Evolutionary conservation across 1,140 invertebrate species (phyloP), one percentile per base, ranked within the genome.

Genomic region (Trachymyrmex septentrionalis): DNA sequence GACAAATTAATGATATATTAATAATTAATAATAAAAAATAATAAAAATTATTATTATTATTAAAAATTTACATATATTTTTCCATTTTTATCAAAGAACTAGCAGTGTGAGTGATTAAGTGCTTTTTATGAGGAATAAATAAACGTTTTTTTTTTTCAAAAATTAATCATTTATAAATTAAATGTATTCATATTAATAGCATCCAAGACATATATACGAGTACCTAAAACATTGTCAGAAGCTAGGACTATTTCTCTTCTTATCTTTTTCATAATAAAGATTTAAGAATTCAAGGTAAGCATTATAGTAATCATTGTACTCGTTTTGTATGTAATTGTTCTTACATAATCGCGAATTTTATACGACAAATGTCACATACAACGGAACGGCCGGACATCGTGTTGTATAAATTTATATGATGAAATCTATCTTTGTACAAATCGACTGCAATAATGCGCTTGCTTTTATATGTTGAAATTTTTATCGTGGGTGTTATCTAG

Each of bases 401-500:
- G 48, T 50, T 50, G 48, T 50, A 14, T 50, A 50, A 50, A 50
- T 50, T 16, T 50, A 50, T 50, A 5, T 16, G 48, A 50, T 4
- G 48, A 50, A 16, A 50, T 50, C 14, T 50, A 16, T 16, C 0
- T 14, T 50, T 3, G 12, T 50, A 50, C 14, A 50, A 50, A 50
- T 50, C 48, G 48, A 50, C 12, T 50, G 48, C 48, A 50, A 50
- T 50, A 50, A 50, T 50, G 48, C 3, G 14, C 9, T 50, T 9
- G 48, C 1, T 9, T 50, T 50, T 50, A 50, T 50, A 50, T 12
- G 2, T 10, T 44, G 38, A 44, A 44, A 10, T 27, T 81, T 67
- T 53, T 63, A 50, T 27, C 21, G 48, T 9, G 38, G 48, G 64
- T 80, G 76, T 86, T 80, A 67, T 84, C 85, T 80, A 64, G 53